These are phyloP conservation scores for Okamejei kenojei DNA, from an alignment of 2,797 vertebrate genomes.

Conservation along the genomic window DNA sequence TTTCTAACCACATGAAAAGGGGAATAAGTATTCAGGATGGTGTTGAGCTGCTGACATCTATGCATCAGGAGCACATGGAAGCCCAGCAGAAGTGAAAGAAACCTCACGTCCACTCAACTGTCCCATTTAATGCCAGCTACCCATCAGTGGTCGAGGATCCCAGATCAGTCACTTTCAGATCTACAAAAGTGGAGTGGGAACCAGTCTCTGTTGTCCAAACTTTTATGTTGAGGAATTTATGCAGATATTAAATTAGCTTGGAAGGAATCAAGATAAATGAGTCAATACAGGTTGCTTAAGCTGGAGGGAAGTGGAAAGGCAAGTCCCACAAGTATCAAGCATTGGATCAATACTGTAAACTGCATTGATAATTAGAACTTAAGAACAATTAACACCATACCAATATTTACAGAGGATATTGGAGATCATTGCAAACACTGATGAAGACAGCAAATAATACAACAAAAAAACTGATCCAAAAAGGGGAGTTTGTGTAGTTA, in stretches of 20 bases:
- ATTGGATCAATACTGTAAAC: background rate
- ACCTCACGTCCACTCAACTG: too few relatives aligned
- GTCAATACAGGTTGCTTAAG: background rate
- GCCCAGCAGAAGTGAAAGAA: too few relatives aligned
- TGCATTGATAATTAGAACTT: background rate
- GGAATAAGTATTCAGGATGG: too few relatives aligned
- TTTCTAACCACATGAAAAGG: too few relatives aligned
- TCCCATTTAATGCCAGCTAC: too few relatives aligned
- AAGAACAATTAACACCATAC: background rate
- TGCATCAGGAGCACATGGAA: too few relatives aligned
- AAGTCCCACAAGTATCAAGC: background rate
- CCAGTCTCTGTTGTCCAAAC: too few relatives aligned
- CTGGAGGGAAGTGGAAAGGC: background rate
- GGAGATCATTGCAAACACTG: background rate
- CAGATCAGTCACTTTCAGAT: too few relatives aligned
- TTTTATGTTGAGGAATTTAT: too few relatives aligned
- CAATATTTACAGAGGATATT: background rate
- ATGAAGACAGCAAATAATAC: background rate
- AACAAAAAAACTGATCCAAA: background rate
- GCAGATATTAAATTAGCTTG: background rate
- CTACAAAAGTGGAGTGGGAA: too few relatives aligned
- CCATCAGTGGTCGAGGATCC: too few relatives aligned
- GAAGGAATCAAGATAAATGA: background rate
- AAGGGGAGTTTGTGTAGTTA: background rate
- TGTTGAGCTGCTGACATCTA: too few relatives aligned